A percentile compares a stretch with the other conserved stretches of the same genome.
These are phyloP conservation scores for Strigamia transsilvanica DNA, from an alignment of 2,888 invertebrate genomes.

Conservation along the genomic window DNA sequence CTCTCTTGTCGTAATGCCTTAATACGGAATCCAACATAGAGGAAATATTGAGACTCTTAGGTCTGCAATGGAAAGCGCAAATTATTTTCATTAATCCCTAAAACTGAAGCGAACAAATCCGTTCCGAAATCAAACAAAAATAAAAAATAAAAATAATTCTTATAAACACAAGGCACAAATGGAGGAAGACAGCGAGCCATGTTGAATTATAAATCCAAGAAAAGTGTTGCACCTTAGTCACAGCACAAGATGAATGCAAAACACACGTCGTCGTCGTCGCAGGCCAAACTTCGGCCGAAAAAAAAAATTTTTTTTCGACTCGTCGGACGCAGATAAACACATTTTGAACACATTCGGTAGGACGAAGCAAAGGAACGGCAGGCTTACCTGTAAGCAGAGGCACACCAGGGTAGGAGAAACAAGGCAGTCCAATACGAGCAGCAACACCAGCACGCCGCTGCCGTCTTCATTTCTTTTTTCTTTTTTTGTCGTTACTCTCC, in stretches of 20 bases:
- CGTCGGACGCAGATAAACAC: not conserved
- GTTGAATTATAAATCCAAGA: constrained; percentile 24
- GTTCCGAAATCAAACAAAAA: not conserved
- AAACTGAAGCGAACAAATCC: not conserved
- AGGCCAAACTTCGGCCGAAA: not conserved
- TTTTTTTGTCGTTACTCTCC: not conserved
- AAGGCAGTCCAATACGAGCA: constrained; percentile 42
- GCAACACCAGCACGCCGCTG: constrained; percentile 4
- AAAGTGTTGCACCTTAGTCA: not conserved
- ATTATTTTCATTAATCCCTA: constrained; percentile 43
- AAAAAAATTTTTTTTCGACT: no score
- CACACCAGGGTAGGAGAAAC: constrained; percentile 45
- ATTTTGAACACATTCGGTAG: not conserved
- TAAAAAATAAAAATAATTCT: no score
- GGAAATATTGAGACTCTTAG: constrained; percentile 85
- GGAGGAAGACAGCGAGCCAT: not conserved
- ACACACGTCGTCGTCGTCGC: not conserved
- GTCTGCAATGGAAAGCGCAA: constrained; percentile 31
- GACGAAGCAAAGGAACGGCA: not conserved
- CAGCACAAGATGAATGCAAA: constrained; percentile 19
- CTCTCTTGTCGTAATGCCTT: constrained; percentile 98
- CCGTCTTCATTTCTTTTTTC: not conserved
- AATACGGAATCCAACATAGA: constrained; percentile 94
- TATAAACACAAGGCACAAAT: not conserved
- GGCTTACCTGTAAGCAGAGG: constrained; percentile 43